Percentiles rank a stretch among this genome's conserved stretches.
These are phyloP conservation scores for Ceriagrion tenellum DNA, from an alignment of 2,888 invertebrate genomes.

Conservation along the genomic window DNA sequence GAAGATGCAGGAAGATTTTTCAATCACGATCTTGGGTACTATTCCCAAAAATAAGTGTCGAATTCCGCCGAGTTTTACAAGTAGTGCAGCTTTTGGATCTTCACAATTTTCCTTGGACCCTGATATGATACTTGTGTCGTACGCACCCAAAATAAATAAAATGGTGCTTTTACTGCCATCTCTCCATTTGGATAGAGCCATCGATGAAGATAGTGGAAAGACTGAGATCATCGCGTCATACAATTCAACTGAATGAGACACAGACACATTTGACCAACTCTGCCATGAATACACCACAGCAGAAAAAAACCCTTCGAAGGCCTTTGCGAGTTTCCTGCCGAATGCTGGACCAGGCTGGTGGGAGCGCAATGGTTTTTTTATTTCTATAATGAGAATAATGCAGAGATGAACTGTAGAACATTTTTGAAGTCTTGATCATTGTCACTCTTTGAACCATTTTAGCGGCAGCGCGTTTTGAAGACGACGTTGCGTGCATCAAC, in stretches of 20 bases:
- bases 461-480: no score
- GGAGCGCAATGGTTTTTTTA: neutral
- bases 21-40: no score
- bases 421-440: no score
- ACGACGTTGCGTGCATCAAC: no score
- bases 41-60: constrained; percentile 71
- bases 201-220: neutral
- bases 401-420: neutral
- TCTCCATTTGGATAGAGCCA: no score
- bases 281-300: no score
- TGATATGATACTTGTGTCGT: no score
- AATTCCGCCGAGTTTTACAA: neutral
- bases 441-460: no score
- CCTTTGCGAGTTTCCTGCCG: neutral
- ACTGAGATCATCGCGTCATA: neutral
- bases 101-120: neutral
- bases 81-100: neutral
- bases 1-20: no score
- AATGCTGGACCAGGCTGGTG: neutral
- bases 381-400: neutral
- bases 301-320: neutral
- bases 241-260: neutral
- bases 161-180: neutral
- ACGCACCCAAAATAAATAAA: neutral
- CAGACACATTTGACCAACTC: neutral